These are phyloP conservation scores for Syrrhaptes paradoxus DNA, from an alignment of 2,113 vertebrate species.

Conservation along the genomic window DNA sequence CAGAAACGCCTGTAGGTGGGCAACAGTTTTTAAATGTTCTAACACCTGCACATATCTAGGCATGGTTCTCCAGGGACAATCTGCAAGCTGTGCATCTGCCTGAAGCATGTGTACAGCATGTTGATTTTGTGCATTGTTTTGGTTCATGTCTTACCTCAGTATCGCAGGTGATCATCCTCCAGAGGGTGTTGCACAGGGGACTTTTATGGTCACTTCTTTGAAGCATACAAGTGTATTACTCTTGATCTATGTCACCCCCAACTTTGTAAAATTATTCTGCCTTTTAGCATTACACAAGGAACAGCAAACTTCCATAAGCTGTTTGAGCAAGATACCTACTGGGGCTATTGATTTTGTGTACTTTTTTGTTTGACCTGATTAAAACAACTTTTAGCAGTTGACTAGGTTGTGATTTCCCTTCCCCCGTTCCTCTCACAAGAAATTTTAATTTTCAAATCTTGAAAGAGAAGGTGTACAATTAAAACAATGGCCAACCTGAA, in stretches of 20 bases:
- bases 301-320: not conserved
- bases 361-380: not conserved
- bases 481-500: conserved; percentile 10
- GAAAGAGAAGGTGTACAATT: not conserved
- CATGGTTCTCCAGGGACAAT: not conserved
- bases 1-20: not conserved
- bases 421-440: not conserved
- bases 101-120: not conserved
- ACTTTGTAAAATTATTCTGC: not conserved
- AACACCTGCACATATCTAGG: not conserved
- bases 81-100: not conserved
- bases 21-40: not conserved
- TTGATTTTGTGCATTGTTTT: not conserved
- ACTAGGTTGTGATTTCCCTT: not conserved
- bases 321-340: not conserved
- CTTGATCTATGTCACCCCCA: not conserved
- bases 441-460: conserved; percentile 18
- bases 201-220: not conserved
- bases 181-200: not conserved
- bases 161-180: not conserved
- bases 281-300: not conserved
- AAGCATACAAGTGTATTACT: not conserved
- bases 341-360: not conserved
- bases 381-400: not conserved
- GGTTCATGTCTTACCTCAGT: not conserved